Evolutionary conservation across 2,797 vertebrate genomes (phyloP).

Genomic region (Chaetophractus vellerosus): DNA sequence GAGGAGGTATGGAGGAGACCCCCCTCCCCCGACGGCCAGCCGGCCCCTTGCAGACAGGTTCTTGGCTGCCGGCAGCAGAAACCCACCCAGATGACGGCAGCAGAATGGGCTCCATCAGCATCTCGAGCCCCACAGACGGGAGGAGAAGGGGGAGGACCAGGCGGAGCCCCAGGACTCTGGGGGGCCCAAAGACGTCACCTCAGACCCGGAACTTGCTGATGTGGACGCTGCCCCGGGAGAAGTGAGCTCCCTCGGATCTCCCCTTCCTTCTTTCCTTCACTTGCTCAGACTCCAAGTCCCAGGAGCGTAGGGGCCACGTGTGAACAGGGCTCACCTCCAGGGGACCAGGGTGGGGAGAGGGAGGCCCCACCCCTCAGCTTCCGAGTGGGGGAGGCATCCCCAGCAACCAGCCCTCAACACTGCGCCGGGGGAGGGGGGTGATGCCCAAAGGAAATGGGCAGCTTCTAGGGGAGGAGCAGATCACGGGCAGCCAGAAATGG

Average conservation of each 20-base stretch:
- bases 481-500: accelerated
- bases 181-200: background rate
- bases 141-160: background rate
- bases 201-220: accelerated
- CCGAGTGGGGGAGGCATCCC: accelerated
- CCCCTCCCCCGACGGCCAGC: background rate
- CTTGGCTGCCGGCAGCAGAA: accelerated
- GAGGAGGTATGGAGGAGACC: accelerated
- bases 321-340: background rate
- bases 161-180: accelerated
- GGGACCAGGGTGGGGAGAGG: background rate
- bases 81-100: accelerated
- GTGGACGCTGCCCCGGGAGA: background rate
- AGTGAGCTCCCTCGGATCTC: accelerated
- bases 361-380: accelerated
- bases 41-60: accelerated
- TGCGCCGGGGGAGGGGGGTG: accelerated
- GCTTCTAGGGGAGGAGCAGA: background rate
- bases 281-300: conserved; percentile 13
- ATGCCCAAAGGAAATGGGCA: background rate
- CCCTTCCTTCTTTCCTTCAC: background rate
- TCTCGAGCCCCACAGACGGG: background rate
- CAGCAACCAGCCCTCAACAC: background rate
- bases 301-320: background rate
- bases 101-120: background rate